Evolutionary conservation across 2,113 vertebrate genomes (phyloP).

Genomic region (Engystomops pustulosus): DNA sequence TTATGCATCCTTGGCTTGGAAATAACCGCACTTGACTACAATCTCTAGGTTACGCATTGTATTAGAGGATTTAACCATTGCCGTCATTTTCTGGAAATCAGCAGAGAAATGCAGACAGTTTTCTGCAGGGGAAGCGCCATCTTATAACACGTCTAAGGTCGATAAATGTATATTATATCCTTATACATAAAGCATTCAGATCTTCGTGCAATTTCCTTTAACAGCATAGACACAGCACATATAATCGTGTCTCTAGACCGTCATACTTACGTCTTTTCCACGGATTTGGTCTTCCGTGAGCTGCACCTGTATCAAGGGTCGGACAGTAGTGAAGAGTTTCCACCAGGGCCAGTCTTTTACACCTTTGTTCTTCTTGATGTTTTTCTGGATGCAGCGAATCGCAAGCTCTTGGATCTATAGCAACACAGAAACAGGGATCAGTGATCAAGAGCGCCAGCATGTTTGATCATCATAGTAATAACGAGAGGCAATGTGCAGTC

Average conservation of each 20-base stretch:
- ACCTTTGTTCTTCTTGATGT: conserved; percentile 94
- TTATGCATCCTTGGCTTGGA: not conserved
- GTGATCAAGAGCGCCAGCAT: conserved; percentile 6
- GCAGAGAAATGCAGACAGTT: not conserved
- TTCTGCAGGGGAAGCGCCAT: not conserved
- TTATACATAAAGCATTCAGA: not conserved
- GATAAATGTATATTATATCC: too few species aligned
- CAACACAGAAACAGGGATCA: not conserved
- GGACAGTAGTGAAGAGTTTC: conserved; percentile 92
- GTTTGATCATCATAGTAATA: not conserved
- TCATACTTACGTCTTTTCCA: conserved; percentile 85
- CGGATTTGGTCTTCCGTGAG: conserved; percentile 95
- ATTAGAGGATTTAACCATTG: not conserved
- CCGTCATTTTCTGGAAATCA: not conserved
- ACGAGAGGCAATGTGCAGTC: not conserved
- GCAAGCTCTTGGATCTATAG: conserved; percentile 93
- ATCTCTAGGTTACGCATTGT: not conserved
- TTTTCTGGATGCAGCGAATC: conserved; percentile 97
- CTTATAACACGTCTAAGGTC: too few species aligned
- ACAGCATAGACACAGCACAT: not conserved
- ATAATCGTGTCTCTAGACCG: not conserved
- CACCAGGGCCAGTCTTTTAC: conserved; percentile 97
- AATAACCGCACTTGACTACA: not conserved
- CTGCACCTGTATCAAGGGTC: conserved; percentile 93
- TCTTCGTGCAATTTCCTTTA: not conserved